phyloP scores from a whole-genome alignment of 2,888 invertebrate species.

The Acanthosepion pharaonis region DNA sequence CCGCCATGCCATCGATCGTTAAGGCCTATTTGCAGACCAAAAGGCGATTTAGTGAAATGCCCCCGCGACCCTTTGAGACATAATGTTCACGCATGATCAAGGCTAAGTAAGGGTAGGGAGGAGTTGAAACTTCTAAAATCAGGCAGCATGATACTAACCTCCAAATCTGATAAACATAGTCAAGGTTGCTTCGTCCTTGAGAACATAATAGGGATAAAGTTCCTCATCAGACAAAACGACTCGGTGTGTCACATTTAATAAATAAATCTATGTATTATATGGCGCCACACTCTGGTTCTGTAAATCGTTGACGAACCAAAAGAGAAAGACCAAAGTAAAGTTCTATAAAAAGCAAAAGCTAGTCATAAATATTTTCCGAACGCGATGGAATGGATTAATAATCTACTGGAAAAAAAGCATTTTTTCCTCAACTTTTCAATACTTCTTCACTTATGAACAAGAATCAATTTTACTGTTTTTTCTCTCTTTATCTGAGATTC shows the following conservation, averaged over 20 bases:
- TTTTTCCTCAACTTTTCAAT: neutral
- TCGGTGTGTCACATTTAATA: neutral
- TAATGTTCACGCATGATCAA: conserved; percentile 13
- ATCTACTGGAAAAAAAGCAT: neutral
- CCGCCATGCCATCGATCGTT: neutral
- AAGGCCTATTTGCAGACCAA: conserved; percentile 1
- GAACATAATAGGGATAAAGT: neutral
- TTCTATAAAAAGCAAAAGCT: neutral
- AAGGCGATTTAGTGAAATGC: conserved; percentile 18
- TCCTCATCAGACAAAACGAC: neutral
- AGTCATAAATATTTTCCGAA: neutral
- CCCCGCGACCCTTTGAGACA: neutral
- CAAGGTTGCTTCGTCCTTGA: neutral
- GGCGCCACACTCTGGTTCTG: neutral
- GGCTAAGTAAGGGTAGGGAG: neutral
- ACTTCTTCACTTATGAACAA: neutral
- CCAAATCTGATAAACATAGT: neutral
- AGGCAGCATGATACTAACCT: neutral
- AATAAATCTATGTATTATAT: neutral
- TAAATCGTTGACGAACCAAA: neutral
- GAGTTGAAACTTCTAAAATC: neutral
- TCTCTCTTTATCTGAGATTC: neutral
- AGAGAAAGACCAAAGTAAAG: neutral
- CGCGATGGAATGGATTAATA: neutral
- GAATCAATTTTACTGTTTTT: neutral